Evolutionary conservation across 92 coral and sea anemone species (phyloP).

Genomic region (Isaurus tuberculatus): DNA sequence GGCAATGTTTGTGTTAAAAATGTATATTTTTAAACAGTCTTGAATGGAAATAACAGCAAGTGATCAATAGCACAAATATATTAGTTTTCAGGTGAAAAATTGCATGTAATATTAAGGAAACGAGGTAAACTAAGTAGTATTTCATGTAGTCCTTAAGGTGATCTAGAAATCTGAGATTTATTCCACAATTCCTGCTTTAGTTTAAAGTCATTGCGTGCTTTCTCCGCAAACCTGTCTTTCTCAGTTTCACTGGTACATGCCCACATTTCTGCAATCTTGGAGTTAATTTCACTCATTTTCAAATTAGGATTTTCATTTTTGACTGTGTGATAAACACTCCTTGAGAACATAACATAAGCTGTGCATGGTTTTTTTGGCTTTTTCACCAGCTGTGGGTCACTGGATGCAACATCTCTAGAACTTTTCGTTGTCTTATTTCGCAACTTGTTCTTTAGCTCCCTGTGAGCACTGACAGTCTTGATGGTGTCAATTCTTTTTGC

Average conservation of each 20-base stretch:
- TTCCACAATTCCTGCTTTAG: slow-evolving; percentile 3
- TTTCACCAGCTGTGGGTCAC: neutral
- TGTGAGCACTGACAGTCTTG: slow-evolving; percentile 17
- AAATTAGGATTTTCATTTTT: neutral
- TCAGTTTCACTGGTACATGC: neutral
- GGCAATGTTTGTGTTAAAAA: slow-evolving; percentile 10
- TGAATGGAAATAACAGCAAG: neutral
- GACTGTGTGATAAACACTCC: slow-evolving; percentile 1
- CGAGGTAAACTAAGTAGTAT: neutral
- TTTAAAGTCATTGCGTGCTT: slow-evolving; percentile 13
- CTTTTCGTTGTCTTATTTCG: neutral
- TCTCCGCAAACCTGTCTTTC: neutral
- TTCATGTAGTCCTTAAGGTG: slow-evolving; percentile 6
- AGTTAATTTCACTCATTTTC: slow-evolving; percentile 23
- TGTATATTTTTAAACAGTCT: neutral
- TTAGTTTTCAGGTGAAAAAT: neutral
- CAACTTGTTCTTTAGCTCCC: slow-evolving; percentile 8
- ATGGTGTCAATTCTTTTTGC: slow-evolving; percentile 7
- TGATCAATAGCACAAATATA: slow-evolving; percentile 5
- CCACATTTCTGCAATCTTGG: slow-evolving; percentile 22
- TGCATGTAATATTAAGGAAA: neutral
- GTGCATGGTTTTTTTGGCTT: slow-evolving; percentile 28
- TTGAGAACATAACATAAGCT: slow-evolving; percentile 24
- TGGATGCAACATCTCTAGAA: neutral
- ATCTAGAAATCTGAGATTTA: neutral